Evolutionary conservation across 1,140 invertebrate genomes (phyloP), one percentile per base, ranked within the genome.

Genomic region (Tetragonula clypearis): DNA sequence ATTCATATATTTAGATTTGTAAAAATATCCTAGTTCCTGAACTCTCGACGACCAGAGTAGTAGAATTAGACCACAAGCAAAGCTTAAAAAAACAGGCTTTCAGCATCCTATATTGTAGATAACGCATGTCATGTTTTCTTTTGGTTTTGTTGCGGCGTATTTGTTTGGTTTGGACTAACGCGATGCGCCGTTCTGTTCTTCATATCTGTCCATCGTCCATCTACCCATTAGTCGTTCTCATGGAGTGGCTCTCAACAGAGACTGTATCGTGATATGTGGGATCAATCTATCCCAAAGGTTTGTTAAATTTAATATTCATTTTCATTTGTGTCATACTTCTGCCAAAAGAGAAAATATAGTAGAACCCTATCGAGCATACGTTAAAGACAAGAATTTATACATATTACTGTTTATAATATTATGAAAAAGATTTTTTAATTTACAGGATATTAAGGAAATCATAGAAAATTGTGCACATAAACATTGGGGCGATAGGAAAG

Each of bases 401-500:
- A 15, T 35, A 35, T 49, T 15, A 0, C 1, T 21, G 8, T 26
- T 72, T 53, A 1, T 9, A 69, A 75, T 76, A 8, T 71, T 35
- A 72, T 55, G n/a, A 49, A 60, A 8, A 8, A 15, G 17, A 62
- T 8, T 21, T 6, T 30, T 58, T 68, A 53, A 41, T 83, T 91
- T 96, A 92, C 90, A 98, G 96, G 97, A 98, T 92, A 98, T 99
- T 65, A 96, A 97, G 90, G 98, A 99, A 89, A 99, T 99, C 81
- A 98, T 99, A 76, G 96, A 96, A 73, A 96, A 97, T 85, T 98
- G 99, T 94, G 97, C 97, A 69, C 98, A 97, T 90, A 97, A 97
- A 56, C 97, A 98, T 90, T 99, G 98, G 98, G 97, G 97, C 58
- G 98, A 99, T 93, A 95, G 98, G 56, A 99, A 99, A 92, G 98